These are phyloP conservation scores for Diachrysia chrysitis DNA, from an alignment of 2,888 invertebrate species.

Conservation along the genomic window DNA sequence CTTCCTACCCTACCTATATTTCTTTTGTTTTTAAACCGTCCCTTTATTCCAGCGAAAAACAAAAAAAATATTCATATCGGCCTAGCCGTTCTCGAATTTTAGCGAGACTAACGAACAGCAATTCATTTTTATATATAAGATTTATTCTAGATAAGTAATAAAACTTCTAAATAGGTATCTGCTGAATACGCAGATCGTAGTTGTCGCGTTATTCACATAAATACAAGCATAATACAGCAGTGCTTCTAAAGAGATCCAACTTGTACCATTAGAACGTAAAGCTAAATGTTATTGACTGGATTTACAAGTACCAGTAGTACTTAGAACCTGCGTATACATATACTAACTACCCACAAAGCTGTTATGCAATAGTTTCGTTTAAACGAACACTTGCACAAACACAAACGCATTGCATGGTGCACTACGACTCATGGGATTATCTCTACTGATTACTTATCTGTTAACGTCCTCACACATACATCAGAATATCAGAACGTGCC, in stretches of 20 bases:
- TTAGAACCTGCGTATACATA: background rate
- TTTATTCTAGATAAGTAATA: too few relatives aligned
- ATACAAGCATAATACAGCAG: conserved; percentile 3
- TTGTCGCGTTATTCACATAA: conserved; percentile 10
- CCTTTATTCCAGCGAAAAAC: too few relatives aligned
- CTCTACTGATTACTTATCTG: conserved; percentile 34
- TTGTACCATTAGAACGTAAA: conserved; percentile 30
- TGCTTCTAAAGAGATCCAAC: conserved; percentile 7
- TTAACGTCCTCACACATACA: conserved; percentile 20
- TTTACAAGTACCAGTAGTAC: conserved; percentile 14
- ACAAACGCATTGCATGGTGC: conserved; percentile 18
- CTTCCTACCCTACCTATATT: too few relatives aligned
- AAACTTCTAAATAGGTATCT: too few relatives aligned
- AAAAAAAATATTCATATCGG: too few relatives aligned
- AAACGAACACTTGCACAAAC: conserved; percentile 16
- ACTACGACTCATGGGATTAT: conserved; percentile 19
- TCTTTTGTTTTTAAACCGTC: too few relatives aligned
- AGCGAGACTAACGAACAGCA: too few relatives aligned
- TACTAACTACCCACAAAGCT: conserved; percentile 10
- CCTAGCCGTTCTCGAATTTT: too few relatives aligned
- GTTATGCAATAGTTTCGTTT: conserved; percentile 19
- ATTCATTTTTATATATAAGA: too few relatives aligned
- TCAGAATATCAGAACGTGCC: conserved; percentile 29
- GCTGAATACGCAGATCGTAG: background rate
- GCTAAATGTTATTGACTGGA: conserved; percentile 31